Base-by-base conservation (phyloP, 1,140 invertebrate genomes). In the Calephelis nemesis region DNA sequence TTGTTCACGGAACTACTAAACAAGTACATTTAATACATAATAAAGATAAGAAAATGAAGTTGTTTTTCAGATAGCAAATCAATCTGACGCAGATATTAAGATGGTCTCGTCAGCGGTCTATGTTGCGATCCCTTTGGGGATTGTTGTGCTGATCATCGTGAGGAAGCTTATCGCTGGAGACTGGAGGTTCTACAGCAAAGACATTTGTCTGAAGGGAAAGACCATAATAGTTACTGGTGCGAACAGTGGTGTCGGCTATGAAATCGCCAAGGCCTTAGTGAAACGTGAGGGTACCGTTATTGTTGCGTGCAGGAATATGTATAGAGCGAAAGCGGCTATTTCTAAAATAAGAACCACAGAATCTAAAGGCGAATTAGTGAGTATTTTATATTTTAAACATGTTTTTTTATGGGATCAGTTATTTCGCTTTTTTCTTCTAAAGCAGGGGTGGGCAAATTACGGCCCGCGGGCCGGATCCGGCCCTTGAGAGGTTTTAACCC, bases 181-280 rank as follows among this genome's bases (percentile, higher is more conserved):
- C 70, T 92, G 91, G 91, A 86, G 75, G 10, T 88, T 82, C 65
- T 92, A 87, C 68, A 65, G 74, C 6, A 86, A 78, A 64, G 85
- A 87, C 64, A 87, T 85, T 65, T 88, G 85, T 72, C 76, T 93
- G 62, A 84, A 84, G 68, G 90, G 90, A 11, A 92, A 92, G 79
- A 92, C 90, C 8, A 95, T 95, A 52, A 92, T 97, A 5, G 94
- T 97, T 4, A 97, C 96, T 11, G 97, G 97, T 19, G 95, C 95
- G 1, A 97, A 96, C 85, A 94, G 94, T 67, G 97, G 97, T 0
- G 95, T 97, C 68, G 97, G 97, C 1, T 94, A 95, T 71, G 96
- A 96, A 79, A 95, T 95, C 1, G 95, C 95, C 0, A 93, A 93
- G 60, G 94, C 95, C 68, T 84, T 97, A 8, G 94, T 93, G 1